Base-by-base conservation (phyloP, 2,113 vertebrate genomes). In the Leptocoma aspasia region DNA sequence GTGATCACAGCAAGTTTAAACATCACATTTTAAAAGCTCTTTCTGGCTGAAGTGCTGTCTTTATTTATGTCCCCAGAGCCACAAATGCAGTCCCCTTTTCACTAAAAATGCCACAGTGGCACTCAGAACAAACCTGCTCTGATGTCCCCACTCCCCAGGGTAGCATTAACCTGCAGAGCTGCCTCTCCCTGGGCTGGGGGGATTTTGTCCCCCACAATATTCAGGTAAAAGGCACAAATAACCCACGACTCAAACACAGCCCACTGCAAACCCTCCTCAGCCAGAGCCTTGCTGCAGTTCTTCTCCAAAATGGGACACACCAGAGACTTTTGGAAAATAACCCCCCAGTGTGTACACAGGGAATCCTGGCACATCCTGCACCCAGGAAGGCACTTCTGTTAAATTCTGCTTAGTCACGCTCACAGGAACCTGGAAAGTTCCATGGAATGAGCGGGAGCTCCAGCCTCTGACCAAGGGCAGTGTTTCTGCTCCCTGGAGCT, bases 191-290 rank as follows among this genome's bases (percentile, higher is more conserved):
- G 65, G 71, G 65, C 78, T 59, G 52, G 53, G 91, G 61, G 56
- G 12, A 39, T 39, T 39, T 12, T 39, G 39, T 39, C 39, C 39
- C 65, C 73, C 47, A 3, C 77, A 49, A 10, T n/a, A 24, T 84
- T 93, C 91, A 90, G 47, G 73, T 82, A 20, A 81, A 92, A 82
- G 65, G 84, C 90, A 87, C 89, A 90, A 95, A 94, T 63, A 79
- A 66, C 56, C n/a, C 56, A 24, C 28, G 70, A 14, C 50, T 79
- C 39, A 82, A 68, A 82, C 47, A 22, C 39, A 90, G 30, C 45
- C 53, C 37, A 11, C 72, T 57, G 73, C 60, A 78, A 84, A 59
- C n/a, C 56, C 41, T 57, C 23, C 61, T 39, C 35, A 70, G 42
- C 37, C 45, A 30, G 82, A 82, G 44, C 59, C 33, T 28, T 23